These are phyloP conservation scores for Nothobranchius kuhntae DNA, from an alignment of 2,113 vertebrate genomes.

Conservation along the genomic window DNA sequence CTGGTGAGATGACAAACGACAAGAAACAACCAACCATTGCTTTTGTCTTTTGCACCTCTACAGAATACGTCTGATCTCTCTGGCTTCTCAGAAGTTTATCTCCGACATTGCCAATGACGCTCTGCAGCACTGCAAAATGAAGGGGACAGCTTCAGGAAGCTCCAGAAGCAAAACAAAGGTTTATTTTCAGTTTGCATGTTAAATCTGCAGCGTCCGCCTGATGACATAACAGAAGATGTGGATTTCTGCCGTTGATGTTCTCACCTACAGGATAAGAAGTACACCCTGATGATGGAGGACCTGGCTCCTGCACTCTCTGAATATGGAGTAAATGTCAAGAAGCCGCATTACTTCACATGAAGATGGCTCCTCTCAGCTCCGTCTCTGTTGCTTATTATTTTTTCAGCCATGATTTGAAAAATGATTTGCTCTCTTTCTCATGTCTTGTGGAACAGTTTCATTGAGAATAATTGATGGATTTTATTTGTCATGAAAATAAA, in stretches of 20 bases:
- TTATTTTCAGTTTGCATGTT: background rate
- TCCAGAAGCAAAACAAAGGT: constrained; percentile 97
- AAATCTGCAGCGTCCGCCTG: background rate
- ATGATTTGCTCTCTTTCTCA: constrained; percentile 41
- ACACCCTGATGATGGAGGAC: constrained; percentile 98
- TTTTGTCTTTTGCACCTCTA: background rate
- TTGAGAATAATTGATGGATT: constrained; percentile 27
- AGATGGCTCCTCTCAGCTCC: background rate
- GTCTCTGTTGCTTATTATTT: constrained; percentile 26
- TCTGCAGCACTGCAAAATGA: constrained; percentile 99
- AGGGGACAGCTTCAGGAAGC: constrained; percentile 94
- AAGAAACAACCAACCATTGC: too few species aligned
- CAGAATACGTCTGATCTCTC: constrained; percentile 94
- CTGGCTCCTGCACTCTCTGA: constrained; percentile 91
- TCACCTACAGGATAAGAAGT: constrained; percentile 91
- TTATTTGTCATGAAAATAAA: constrained; percentile 69
- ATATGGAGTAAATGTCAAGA: constrained; percentile 97
- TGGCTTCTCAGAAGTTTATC: constrained; percentile 98
- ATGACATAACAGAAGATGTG: background rate
- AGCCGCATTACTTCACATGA: constrained; percentile 95
- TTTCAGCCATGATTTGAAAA: constrained; percentile 44
- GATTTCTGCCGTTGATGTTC: background rate
- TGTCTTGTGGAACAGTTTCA: too few species aligned
- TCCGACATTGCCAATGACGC: constrained; percentile 98
- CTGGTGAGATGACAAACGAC: too few species aligned